Evolutionary conservation across 2,888 invertebrate genomes (phyloP), one percentile per base, ranked within the genome.

Genomic region (Orthonychiurus folsomi): DNA sequence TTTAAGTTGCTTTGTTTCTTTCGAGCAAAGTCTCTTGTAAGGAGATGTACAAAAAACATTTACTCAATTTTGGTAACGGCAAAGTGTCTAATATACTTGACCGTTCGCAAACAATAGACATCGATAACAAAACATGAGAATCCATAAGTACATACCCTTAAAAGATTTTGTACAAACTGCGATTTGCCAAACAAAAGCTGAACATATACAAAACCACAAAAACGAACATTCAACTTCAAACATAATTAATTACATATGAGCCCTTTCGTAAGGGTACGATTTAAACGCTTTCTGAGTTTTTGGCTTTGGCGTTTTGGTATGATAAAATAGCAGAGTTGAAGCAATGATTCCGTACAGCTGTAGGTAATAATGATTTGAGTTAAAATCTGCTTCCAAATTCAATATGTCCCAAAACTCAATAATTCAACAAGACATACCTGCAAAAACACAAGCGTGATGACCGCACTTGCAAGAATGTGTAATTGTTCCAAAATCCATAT

Each of bases 401-500:
- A 53, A 55, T 59, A 28, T 26, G 24, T 12, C 9, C 21, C 18
- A 53, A 53, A 53, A 53, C 12, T 53, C 12, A 12, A n/a, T 26
- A 52, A n/a, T n/a, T n/a, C n/a, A n/a, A n/a, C n/a, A n/a, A n/a
- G 23, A 69, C 69, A 74, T 76, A 86, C 86, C 81, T 88, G 88
- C 56, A 87, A 78, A 72, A 89, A 87, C 2, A 87, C 88, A 25
- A 91, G 83, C 21, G 85, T 81, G 64, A 91, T 79, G 3, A 87
- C 88, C 21, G 88, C 82, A 57, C 86, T 83, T 1, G 88, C 89
- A n/a, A 90, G 83, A 55, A 89, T 82, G 75, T 89, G 86, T 62
- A 91, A 80, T 74, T 89, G 83, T 68, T 86, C 85, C 37, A 86
- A 81, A 64, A 90, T 82, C 25, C n/a, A 56, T 5, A 24, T 5